Percentiles rank a stretch among this genome's conserved stretches.
Conservation (phyloP, 2,113 vertebrate genomes). For the Strigops habroptila region DNA sequence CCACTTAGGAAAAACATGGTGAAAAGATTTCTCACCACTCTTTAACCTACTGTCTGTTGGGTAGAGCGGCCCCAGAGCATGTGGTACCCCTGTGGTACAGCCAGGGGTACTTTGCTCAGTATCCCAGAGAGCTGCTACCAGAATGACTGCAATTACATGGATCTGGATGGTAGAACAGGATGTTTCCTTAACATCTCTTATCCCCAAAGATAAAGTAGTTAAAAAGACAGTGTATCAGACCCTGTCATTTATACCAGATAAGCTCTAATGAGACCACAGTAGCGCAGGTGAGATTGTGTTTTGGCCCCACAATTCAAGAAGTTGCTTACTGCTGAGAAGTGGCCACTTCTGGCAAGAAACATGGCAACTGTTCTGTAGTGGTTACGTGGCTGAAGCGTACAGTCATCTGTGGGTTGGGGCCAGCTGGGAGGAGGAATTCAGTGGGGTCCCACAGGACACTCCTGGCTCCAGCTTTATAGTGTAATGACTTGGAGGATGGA, state of each 20-base stretch:
- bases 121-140: not conserved
- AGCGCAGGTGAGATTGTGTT: slow-evolving; percentile 13
- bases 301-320: not conserved
- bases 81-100: not conserved
- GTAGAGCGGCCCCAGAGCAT: not conserved
- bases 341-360: slow-evolving; percentile 13
- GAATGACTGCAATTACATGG: not conserved
- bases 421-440: slow-evolving; percentile 32
- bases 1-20: not conserved
- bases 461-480: not conserved
- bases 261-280: not conserved
- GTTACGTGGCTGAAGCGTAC: not conserved
- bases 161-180: not conserved
- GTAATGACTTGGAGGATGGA: slow-evolving; percentile 7
- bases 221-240: not conserved
- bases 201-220: not conserved
- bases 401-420: slow-evolving; percentile 20
- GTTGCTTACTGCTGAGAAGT: not conserved
- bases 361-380: not conserved
- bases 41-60: not conserved
- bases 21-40: not conserved
- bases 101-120: not conserved
- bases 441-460: not conserved
- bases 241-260: not conserved
- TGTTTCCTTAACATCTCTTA: not conserved